Evolutionary conservation across 2,113 vertebrate genomes (phyloP), one percentile per base, ranked within the genome.

Genomic region (Strix uralensis): DNA sequence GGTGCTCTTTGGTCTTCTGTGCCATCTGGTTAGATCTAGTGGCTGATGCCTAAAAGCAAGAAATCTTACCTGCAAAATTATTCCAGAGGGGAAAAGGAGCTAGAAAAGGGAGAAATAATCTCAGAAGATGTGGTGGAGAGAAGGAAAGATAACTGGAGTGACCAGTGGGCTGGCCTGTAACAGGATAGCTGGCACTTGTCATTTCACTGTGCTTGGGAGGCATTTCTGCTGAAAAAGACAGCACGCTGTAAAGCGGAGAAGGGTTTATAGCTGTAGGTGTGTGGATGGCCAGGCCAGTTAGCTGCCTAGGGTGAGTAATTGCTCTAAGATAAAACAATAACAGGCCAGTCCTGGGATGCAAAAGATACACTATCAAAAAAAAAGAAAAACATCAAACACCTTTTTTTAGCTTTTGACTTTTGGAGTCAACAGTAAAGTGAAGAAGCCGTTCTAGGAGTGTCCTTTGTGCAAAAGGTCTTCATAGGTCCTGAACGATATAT

Each of bases 401-500:
- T 8, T 42, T 38, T 52, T 44, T 70, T 65, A 16, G 9, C 27
- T 36, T n/a, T 40, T 6, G 20, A 30, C 15, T 67, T 79, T 55
- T 25, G 9, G 20, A 65, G 57, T 52, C 32, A 70, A 46, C 17
- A 15, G 26, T 49, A 44, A 67, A 62, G 36, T 29, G 29, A 69
- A 21, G 2, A 44, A 44, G 9, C 42, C 51, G 27, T 67, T 73
- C 26, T 22, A 42, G 38, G 59, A 47, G 30, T 15, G 22, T 32
- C 47, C 42, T 55, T 13, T 38, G 6, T 7, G 32, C 22, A 51
- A 44, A 63, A 42, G 30, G 54, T 44, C 22, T 66, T 36, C 9
- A 17, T 4, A 34, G 66, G 30, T 49, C 47, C 54, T 63, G 27
- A 32, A n/a, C 0, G 0, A 21, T 36, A 4, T 0, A 5, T 30